Conservation (phyloP, 1,140 invertebrate species). For the Cardiocondyla obscurior region DNA sequence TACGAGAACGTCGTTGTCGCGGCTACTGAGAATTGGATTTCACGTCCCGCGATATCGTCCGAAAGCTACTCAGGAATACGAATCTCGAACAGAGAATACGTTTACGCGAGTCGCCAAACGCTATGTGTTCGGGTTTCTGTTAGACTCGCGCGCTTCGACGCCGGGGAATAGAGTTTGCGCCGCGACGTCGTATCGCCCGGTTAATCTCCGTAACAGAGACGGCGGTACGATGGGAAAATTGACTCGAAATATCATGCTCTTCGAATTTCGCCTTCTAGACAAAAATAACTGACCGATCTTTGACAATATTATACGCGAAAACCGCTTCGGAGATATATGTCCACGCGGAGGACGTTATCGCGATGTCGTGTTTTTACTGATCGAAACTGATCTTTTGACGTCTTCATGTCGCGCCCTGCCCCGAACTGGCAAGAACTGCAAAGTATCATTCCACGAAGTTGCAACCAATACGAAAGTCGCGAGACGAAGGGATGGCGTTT, state of each 20-base stretch:
- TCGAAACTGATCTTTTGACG: slow-evolving; percentile 8
- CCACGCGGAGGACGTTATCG: neutral
- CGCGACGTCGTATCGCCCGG: neutral
- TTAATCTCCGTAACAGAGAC: neutral
- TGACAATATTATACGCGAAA: neutral
- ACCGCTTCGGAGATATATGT: neutral
- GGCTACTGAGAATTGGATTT: slow-evolving; percentile 45
- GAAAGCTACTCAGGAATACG: neutral
- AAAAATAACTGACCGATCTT: neutral
- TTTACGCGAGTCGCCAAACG: slow-evolving; percentile 26
- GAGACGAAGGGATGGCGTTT: slow-evolving; percentile 20
- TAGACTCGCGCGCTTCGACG: neutral
- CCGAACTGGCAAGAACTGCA: slow-evolving; percentile 13
- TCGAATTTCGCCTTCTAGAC: neutral
- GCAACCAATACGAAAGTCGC: slow-evolving; percentile 42
- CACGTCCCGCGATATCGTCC: slow-evolving; percentile 20
- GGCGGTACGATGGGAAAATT: neutral
- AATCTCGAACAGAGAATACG: neutral
- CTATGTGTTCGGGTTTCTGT: slow-evolving; percentile 38
- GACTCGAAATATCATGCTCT: neutral
- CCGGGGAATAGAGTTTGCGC: slow-evolving; percentile 21
- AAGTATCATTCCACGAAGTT: slow-evolving; percentile 50
- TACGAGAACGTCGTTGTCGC: slow-evolving; percentile 14
- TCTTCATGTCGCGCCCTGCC: neutral
- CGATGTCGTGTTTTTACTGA: neutral